Evolutionary conservation across 1,140 invertebrate species (phyloP).

Genomic region (Steinernema khuongi): DNA sequence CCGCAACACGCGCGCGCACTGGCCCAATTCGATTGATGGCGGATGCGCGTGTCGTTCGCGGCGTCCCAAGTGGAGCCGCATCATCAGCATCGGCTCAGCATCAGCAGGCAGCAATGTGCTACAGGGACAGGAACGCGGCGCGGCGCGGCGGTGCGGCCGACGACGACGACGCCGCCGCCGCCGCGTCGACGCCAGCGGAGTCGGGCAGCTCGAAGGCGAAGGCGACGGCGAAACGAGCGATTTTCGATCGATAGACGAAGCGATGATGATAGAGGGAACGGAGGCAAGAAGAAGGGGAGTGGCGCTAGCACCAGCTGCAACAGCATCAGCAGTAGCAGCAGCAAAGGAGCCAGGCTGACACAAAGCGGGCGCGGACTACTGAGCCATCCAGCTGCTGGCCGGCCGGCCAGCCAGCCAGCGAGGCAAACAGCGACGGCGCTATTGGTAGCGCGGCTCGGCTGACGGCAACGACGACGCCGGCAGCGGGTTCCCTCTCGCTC

Average conservation of each 20-base stretch:
- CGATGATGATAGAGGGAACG: conserved; percentile 7
- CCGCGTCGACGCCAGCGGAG: not conserved
- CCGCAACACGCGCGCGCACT: conserved; percentile 17
- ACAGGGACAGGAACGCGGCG: not conserved
- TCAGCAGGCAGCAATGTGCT: conserved; percentile 12
- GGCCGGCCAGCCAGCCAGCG: conserved; percentile 22
- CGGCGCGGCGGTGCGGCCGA: not conserved
- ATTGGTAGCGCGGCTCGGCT: conserved; percentile 5
- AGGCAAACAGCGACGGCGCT: conserved; percentile 18
- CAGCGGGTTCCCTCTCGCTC: not conserved
- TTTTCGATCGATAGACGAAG: conserved; percentile 9
- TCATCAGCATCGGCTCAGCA: not conserved
- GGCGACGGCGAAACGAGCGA: conserved; percentile 13
- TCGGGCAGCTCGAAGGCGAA: not conserved
- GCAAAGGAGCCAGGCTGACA: conserved; percentile 16
- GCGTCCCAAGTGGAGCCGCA: conserved; percentile 21
- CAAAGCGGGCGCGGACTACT: conserved; percentile 1
- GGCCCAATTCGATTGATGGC: conserved; percentile 26
- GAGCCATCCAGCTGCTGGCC: conserved; percentile 19
- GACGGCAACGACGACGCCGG: not conserved
- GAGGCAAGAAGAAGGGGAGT: conserved; percentile 12
- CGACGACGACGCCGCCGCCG: not conserved
- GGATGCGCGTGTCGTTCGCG: conserved; percentile 25
- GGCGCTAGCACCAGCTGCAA: conserved; percentile 7
- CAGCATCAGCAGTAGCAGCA: conserved; percentile 19